Conservation (phyloP, 2,797 vertebrate species). For the Capromys pilorides region DNA sequence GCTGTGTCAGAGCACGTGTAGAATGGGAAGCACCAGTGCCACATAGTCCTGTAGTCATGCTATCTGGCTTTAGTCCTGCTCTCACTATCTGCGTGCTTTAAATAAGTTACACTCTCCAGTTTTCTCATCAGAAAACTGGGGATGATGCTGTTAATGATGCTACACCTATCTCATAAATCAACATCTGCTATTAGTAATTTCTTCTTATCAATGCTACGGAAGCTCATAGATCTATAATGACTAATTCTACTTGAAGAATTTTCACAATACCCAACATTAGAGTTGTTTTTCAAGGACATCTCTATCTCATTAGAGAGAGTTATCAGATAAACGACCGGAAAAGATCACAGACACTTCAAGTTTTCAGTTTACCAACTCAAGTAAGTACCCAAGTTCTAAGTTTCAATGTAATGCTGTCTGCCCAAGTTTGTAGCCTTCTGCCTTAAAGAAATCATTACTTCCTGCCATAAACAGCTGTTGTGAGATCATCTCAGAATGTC, state of each 20-base stretch:
- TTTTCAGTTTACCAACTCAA: not conserved
- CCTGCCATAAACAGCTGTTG: not conserved
- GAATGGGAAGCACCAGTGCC: not conserved
- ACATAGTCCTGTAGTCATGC: not conserved
- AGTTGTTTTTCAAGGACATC: not conserved
- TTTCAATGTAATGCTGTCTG: not conserved
- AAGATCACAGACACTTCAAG: not conserved
- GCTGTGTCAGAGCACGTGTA: fast-evolving
- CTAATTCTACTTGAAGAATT: not conserved
- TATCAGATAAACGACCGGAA: not conserved
- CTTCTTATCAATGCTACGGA: not conserved
- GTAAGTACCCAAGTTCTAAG: not conserved
- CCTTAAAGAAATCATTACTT: not conserved
- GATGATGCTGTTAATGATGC: not conserved
- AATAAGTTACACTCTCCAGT: not conserved
- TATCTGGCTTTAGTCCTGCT: not conserved
- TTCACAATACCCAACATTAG: not conserved
- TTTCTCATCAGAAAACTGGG: not conserved
- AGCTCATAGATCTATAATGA: not conserved
- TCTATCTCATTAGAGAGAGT: too few relatives aligned
- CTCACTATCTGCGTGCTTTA: not conserved
- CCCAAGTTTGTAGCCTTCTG: not conserved
- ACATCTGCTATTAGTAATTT: not conserved
- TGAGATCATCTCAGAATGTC: not conserved
- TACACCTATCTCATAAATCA: not conserved